These are phyloP conservation scores for Passer domesticus DNA, from an alignment of 2,113 vertebrate species.

Conservation along the genomic window DNA sequence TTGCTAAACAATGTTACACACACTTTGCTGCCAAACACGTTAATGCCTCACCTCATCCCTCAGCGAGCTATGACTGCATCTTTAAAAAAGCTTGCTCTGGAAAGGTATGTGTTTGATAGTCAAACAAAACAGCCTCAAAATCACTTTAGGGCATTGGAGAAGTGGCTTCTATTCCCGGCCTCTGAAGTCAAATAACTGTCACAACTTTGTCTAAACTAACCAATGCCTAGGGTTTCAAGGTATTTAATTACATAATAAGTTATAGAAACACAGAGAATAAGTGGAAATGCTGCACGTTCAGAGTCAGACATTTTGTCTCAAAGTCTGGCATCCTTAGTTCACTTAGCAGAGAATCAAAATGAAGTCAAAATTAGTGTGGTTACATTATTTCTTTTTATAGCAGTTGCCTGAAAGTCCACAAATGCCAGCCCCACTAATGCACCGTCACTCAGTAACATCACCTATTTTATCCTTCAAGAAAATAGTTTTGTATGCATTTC, in stretches of 20 bases:
- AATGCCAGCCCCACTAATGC: conserved; percentile 68
- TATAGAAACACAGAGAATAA: conserved; percentile 43
- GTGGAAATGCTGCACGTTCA: conserved; percentile 18
- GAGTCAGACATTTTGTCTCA: conserved; percentile 73
- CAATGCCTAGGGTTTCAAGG: conserved; percentile 3
- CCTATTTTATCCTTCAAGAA: conserved; percentile 59
- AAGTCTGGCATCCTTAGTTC: conserved; percentile 67
- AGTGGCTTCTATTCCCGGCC: conserved; percentile 25
- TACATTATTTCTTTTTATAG: conserved; percentile 76
- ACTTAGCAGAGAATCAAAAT: conserved; percentile 63
- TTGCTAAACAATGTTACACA: background rate
- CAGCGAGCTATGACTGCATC: background rate
- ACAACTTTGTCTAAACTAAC: conserved; percentile 52
- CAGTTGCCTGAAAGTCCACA: conserved; percentile 69
- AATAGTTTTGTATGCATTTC: conserved; percentile 57
- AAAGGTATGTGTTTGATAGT: conserved; percentile 24
- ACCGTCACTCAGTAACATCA: conserved; percentile 69
- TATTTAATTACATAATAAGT: conserved; percentile 61
- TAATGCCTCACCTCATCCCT: conserved; percentile 14
- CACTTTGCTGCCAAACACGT: background rate
- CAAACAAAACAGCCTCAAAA: conserved; percentile 37
- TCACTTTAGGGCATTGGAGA: conserved; percentile 37
- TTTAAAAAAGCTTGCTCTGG: background rate
- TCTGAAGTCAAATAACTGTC: conserved; percentile 62
- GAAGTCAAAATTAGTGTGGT: conserved; percentile 72